Base-by-base conservation (phyloP, 1,140 invertebrate genomes). In the Whitmania pigra region DNA sequence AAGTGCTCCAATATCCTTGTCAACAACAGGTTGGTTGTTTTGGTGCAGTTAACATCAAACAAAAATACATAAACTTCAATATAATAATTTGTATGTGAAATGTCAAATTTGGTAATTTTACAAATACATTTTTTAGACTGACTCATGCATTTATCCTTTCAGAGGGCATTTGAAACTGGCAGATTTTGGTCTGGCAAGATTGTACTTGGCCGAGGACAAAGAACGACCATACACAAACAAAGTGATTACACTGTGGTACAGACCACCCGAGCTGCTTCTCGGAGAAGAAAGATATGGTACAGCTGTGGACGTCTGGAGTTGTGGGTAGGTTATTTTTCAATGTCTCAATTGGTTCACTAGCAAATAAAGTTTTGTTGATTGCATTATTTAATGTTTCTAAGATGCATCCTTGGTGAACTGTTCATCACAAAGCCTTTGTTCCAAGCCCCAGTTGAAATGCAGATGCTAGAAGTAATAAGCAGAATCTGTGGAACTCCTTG, bases 1-100 rank as follows among this genome's bases (percentile, higher is more conserved):
- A 99, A 99, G 81, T 99, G 97, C 83, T 97, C 94, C 73, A 99
- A 99, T 83, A 99, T 99, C 80, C 85, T 99, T 72, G 93, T 99
- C 89, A 99, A 99, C 80, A 99, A 99, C 83, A 93, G 88, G 93
- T 95, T 85, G 20, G 36, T 83, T 86, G 78, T 68, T 36, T 68
- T 68, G 29, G 18, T 22, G 18, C 20, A 15, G 11, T 36, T 40
- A 36, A 36, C 29, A n/a, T 68, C 11, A 68, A 36, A 68, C 18
- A n/a, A 27, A 17, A 17, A 29, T n/a, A n/a, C n/a, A n/a, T n/a
- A n/a, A n/a, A n/a, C n/a, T n/a, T n/a, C n/a, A n/a, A 57, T 57
- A 2, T n/a, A 57, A 57, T 57, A 11, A 68, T 68, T 36, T 27
- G 27, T 68, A 13, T 13, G 11, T n/a, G 29, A 18, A 63, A 63